Evolutionary conservation across 2,113 vertebrate genomes (phyloP).

Genomic region (Salvator merianae): DNA sequence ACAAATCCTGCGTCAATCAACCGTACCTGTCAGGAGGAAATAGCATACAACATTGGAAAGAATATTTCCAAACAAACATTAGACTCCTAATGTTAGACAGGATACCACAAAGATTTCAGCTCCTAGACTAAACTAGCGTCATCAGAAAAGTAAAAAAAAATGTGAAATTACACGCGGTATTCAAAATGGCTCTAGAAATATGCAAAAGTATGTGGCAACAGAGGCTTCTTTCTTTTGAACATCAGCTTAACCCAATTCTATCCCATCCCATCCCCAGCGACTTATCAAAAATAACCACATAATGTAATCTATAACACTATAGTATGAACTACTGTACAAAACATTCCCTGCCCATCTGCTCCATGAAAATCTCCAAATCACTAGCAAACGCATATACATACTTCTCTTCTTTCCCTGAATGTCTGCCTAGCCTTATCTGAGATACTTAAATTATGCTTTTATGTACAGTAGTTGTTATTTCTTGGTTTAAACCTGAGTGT

Average conservation of each 20-base stretch:
- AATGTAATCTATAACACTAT: not conserved
- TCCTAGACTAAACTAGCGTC: not conserved
- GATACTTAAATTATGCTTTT: not conserved
- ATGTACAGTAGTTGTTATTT: no score
- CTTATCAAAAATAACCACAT: not conserved
- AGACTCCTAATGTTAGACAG: not conserved
- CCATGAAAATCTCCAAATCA: not conserved
- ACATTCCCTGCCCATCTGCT: not conserved
- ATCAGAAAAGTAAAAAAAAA: not conserved
- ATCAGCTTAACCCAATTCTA: not conserved
- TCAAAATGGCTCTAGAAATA: not conserved
- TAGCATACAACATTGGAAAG: not conserved
- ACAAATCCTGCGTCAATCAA: conserved; percentile 95
- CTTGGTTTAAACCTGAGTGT: no score
- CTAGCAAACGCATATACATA: not conserved
- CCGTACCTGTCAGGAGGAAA: conserved; percentile 79
- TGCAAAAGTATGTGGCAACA: not conserved
- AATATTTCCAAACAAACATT: not conserved
- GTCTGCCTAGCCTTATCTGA: no score
- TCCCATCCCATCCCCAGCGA: not conserved
- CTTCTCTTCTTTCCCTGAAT: not conserved
- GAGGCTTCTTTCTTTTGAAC: not conserved
- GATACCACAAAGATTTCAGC: rapidly evolving
- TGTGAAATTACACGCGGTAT: not conserved
- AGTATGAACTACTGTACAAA: not conserved